Conservation (phyloP, 1,140 invertebrate genomes). For the Polypedilum pembai region DNA sequence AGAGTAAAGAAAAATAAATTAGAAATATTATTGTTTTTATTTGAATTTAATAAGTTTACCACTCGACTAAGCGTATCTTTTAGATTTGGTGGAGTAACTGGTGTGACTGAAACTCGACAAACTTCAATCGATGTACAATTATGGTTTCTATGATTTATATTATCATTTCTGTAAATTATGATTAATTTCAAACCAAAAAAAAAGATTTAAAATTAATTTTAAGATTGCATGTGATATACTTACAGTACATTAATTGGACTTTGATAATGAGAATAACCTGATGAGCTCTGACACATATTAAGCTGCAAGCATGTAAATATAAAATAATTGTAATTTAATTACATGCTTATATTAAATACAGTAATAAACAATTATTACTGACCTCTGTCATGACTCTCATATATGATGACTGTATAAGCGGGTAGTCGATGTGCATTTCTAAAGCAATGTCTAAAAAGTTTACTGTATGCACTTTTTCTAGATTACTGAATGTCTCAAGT, state of each 20-base stretch:
- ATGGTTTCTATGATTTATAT: not conserved
- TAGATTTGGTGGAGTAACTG: not conserved
- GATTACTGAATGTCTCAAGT: not conserved
- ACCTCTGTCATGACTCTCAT: slow-evolving; percentile 1
- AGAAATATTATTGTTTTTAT: too few relatives aligned
- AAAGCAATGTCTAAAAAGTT: not conserved
- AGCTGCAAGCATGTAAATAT: too few relatives aligned
- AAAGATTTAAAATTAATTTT: too few relatives aligned
- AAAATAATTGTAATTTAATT: too few relatives aligned
- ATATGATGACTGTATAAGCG: not conserved
- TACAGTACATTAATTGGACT: not conserved
- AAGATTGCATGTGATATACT: too few relatives aligned
- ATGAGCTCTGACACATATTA: slow-evolving; percentile 5
- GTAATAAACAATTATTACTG: not conserved
- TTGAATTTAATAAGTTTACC: not conserved
- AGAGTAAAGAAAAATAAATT: not conserved
- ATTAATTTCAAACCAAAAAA: too few relatives aligned
- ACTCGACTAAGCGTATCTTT: not conserved
- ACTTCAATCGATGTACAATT: not conserved
- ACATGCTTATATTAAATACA: too few relatives aligned
- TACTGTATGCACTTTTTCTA: not conserved
- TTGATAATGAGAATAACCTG: not conserved
- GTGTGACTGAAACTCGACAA: not conserved
- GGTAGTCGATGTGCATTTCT: not conserved
- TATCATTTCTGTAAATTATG: too few relatives aligned